Evolutionary conservation across 2,797 vertebrate genomes (phyloP), one percentile per base, ranked within the genome.

Genomic region (Menidia menidia): DNA sequence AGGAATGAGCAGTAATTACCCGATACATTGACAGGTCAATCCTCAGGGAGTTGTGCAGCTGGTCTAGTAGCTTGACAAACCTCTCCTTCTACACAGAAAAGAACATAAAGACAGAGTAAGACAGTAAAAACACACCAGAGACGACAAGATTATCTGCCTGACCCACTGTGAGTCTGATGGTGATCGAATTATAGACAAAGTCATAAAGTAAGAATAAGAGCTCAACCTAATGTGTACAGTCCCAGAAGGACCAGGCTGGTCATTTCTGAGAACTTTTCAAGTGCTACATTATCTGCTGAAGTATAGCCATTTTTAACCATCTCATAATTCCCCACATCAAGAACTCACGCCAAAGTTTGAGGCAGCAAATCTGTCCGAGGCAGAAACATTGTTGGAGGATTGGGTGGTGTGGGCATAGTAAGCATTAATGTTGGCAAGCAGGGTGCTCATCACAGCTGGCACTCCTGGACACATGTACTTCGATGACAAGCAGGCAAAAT

Each of bases 381-480:
- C 98, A 0, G 97, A 98, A 77, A 97, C 97, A 3, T 98, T 99
- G 87, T 94, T 95, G 92, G 96, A 95, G 68, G 97, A 97, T 87
- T 98, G 93, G 1, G 98, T 98, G 83, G 97, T 99, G 92, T 99
- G 98, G 3, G 97, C 98, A 0, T 99, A 99, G 93, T 99, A 99
- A 69, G 98, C 97, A 0, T 99, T 99, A 89, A 99, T 99, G 93
- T 99, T 99, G 91, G 98, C 98, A 1, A 99, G 93, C 41, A 99
- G 92, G n/a, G 97, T 99, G 85, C 98, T 99, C 98, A 99, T 99
- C 84, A 99, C 98, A 0, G 98, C 98, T 0, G 98, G 97, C 62
- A 99, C 97, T 7, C 97, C 97, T 0, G 98, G 97, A 68, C 97
- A 99, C 98, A 99, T 99, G 90, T 99, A 99, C 87, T 99, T 99